Conservation (phyloP, 2,888 invertebrate species). For the Dyspetes luteomarginatus region DNA sequence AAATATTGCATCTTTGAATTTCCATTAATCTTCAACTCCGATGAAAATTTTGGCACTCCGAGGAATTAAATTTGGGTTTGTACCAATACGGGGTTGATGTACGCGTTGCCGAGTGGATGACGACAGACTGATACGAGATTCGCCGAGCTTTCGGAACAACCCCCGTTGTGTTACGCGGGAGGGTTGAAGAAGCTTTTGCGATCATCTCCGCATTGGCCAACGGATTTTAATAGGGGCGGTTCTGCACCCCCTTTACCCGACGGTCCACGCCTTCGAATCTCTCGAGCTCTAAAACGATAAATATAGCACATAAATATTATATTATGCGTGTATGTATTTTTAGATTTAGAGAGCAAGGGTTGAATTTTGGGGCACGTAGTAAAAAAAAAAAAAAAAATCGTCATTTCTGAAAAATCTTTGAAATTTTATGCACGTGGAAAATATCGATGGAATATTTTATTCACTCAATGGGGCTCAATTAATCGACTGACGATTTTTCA, state of each 20-base stretch:
- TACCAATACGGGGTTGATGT: constrained; percentile 15
- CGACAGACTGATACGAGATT: constrained; percentile 75
- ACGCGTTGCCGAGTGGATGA: constrained; percentile 70
- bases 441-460: no score
- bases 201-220: constrained; percentile 66
- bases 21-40: no score
- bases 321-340: background rate
- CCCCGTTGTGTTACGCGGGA: constrained; percentile 55
- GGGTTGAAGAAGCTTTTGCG: constrained; percentile 64
- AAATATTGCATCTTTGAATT: background rate
- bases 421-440: no score
- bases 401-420: no score
- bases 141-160: constrained; percentile 67
- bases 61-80: background rate
- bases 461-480: no score
- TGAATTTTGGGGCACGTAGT: background rate
- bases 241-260: constrained; percentile 50
- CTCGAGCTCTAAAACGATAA: constrained; percentile 14
- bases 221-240: constrained; percentile 65
- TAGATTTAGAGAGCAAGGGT: background rate
- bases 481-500: no score
- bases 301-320: constrained; percentile 17
- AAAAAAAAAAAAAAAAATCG: no score
- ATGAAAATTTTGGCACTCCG: no score
- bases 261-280: constrained; percentile 64